Evolutionary conservation across 1,140 invertebrate genomes (phyloP), one percentile per base, ranked within the genome.

Genomic region (Euschistus heros): DNA sequence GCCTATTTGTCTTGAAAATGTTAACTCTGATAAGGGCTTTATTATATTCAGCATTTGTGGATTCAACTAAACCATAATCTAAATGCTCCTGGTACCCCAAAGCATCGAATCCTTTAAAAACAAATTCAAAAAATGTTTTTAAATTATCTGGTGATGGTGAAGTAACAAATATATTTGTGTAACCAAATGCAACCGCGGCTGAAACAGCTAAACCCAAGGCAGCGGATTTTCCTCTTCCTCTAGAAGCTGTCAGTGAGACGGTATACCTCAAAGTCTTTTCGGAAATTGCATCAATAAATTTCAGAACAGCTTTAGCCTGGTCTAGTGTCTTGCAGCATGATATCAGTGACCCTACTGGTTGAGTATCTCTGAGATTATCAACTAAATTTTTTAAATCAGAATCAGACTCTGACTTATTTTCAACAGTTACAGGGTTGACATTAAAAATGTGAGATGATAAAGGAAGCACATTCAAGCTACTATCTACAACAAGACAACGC

Each of bases 131-230:
- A 1, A 99, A 78, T 0, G 96, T 99, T 67, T 92, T 95, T 73
- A 99, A 84, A 81, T 99, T 99, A 75, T 99, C 97, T 2, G 96
- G 96, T 75, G 91, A 92, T 1, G 97, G 97, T 68, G 94, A 95
- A 0, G 97, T 97, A 15, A 99, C 93, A 78, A 96, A 99, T 59
- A 99, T 92, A 75, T 99, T 99, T 17, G 95, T 94, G 76, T 98
- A 99, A 20, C 92, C 91, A 73, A 89, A 88, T 1, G 88, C 85
- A 62, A 94, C 79, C 17, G 88, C 89, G 2, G 85, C 89, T 18
- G 90, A 87, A 30, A 99, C 89, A 2, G 95, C 85, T 55, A 99
- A 78, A 6, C 97, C 97, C n/a, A 99, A 77, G 14, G 96, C 92
- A 14, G 97, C 97, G 2, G 97, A 99, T 80, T 99, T 99, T 68